phyloP scores from a whole-genome alignment of 2,888 invertebrate species.

The Metallyticus violacea region DNA sequence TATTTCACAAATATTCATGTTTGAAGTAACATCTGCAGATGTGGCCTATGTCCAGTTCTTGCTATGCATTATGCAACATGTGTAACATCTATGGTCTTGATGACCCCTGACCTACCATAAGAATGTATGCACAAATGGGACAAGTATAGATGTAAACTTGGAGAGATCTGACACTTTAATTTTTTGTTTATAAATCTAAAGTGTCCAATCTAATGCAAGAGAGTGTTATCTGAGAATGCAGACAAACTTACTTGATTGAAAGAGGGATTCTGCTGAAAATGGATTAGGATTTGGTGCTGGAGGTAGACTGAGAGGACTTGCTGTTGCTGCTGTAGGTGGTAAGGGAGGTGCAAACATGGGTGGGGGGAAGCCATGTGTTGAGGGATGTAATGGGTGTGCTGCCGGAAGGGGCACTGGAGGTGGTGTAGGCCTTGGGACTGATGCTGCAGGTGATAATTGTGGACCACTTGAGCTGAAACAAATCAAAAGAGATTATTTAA shows the following conservation, averaged over 20 bases:
- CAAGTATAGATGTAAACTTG: too few relatives aligned
- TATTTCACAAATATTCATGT: too few relatives aligned
- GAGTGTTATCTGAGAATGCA: too few relatives aligned
- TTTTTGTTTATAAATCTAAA: too few relatives aligned
- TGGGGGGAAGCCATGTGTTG: slow-evolving; percentile 45
- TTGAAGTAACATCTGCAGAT: too few relatives aligned
- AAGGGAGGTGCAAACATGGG: slow-evolving; percentile 56
- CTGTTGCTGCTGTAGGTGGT: slow-evolving; percentile 54
- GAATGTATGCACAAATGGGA: too few relatives aligned
- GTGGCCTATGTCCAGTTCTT: too few relatives aligned
- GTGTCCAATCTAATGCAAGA: too few relatives aligned
- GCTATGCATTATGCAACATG: too few relatives aligned
- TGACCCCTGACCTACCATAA: too few relatives aligned
- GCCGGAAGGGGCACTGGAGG: slow-evolving; percentile 46
- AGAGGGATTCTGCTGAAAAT: slow-evolving; percentile 83
- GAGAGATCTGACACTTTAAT: too few relatives aligned
- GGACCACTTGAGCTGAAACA: slow-evolving; percentile 44
- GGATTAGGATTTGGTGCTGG: slow-evolving; percentile 70
- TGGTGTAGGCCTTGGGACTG: slow-evolving; percentile 55
- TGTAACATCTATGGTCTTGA: too few relatives aligned
- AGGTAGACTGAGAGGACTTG: slow-evolving; percentile 64
- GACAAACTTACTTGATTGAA: slow-evolving; percentile 72
- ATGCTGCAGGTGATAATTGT: slow-evolving; percentile 51
- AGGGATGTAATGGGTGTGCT: slow-evolving; percentile 29
- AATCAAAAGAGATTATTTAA: neutral